phyloP scores from a whole-genome alignment of 2,797 vertebrate species.

The Molossus alvarezi region DNA sequence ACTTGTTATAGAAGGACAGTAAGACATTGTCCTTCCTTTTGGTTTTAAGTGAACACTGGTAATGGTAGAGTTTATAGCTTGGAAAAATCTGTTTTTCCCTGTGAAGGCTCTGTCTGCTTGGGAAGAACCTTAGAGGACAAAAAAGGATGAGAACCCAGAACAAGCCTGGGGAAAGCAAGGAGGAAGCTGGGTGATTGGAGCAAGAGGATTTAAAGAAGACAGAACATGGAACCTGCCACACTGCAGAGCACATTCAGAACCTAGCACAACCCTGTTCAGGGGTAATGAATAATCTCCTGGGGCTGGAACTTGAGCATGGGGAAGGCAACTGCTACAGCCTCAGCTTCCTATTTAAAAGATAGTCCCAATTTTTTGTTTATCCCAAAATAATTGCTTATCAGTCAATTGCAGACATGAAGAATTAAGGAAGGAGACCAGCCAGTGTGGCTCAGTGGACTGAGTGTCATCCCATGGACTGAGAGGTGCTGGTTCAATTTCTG shows the following conservation, averaged over 20 bases:
- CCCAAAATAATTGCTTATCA: constrained; percentile 24
- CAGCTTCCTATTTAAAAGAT: not conserved
- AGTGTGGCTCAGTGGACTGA: no score
- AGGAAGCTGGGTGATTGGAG: not conserved
- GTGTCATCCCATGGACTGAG: no score
- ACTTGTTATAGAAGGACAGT: not conserved
- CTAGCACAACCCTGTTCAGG: not conserved
- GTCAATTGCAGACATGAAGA: constrained; percentile 1
- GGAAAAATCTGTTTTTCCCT: constrained; percentile 4
- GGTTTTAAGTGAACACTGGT: not conserved
- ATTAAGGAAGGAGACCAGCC: not conserved
- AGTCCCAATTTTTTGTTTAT: not conserved
- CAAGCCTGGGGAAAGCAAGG: not conserved
- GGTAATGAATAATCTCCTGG: not conserved
- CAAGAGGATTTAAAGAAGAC: not conserved
- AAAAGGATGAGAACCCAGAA: not conserved
- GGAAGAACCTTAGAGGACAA: constrained; percentile 21
- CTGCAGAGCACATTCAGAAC: not conserved
- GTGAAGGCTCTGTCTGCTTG: not conserved
- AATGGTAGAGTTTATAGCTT: not conserved
- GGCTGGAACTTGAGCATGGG: not conserved
- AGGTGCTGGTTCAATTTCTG: no score
- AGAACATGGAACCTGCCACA: not conserved
- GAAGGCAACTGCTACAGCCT: not conserved
- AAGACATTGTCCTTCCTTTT: not conserved